Conservation (phyloP, 2,797 vertebrate genomes). For the Ceyx erithaca region DNA sequence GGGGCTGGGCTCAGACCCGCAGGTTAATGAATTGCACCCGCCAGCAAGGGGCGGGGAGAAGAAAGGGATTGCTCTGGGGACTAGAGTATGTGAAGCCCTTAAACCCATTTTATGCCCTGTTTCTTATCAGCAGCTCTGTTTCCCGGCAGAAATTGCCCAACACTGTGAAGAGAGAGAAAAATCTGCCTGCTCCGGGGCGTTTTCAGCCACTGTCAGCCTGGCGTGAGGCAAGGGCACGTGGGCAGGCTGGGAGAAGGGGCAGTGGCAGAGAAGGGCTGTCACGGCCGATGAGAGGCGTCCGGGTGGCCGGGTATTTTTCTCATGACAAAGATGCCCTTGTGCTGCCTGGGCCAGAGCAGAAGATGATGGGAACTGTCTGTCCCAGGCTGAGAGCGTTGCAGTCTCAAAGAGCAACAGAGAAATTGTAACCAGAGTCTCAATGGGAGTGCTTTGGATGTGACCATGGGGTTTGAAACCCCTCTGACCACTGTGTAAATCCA, state of each 20-base stretch:
- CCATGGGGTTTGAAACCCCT: not conserved
- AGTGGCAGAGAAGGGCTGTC: not conserved
- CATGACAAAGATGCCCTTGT: not conserved
- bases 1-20: conserved; percentile 77
- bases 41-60: not conserved
- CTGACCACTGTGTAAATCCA: not conserved
- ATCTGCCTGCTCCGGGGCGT: not conserved
- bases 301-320: not conserved
- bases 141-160: conserved; percentile 74
- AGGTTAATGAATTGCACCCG: conserved; percentile 5
- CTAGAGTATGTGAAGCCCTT: not conserved
- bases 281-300: not conserved
- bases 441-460: accelerated
- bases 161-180: conserved; percentile 66
- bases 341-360: not conserved
- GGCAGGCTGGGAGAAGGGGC: not conserved
- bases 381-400: not conserved
- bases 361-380: not conserved
- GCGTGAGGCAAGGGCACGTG: not conserved
- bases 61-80: not conserved
- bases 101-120: not conserved
- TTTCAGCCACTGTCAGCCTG: accelerated
- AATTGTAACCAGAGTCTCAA: not conserved
- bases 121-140: conserved; percentile 75
- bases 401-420: not conserved